Evolutionary conservation across 2,888 invertebrate species (phyloP).

Genomic region (Drosophila sordidula): DNA sequence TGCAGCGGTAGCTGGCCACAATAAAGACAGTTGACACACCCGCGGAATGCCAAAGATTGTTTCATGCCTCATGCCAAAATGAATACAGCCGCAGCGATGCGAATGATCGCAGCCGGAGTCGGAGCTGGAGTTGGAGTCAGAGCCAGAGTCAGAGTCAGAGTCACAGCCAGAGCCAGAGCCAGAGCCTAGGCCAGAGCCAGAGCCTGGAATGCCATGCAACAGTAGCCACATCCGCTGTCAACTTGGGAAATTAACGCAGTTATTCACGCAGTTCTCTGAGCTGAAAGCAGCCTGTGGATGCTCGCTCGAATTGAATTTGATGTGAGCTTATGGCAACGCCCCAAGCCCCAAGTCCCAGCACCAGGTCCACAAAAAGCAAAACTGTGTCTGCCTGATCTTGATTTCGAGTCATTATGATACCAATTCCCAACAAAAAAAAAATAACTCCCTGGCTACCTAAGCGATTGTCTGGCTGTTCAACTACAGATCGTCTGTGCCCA

Average conservation of each 20-base stretch:
- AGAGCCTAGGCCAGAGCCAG: neutral
- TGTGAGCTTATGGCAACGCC: conserved; percentile 45
- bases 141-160: neutral
- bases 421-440: conserved; percentile 44
- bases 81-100: conserved; percentile 21
- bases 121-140: neutral
- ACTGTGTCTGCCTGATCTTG: conserved; percentile 75
- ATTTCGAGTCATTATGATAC: conserved; percentile 76
- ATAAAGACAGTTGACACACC: conserved; percentile 64
- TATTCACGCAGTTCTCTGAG: conserved; percentile 65
- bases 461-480: conserved; percentile 12
- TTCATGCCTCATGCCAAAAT: conserved; percentile 47
- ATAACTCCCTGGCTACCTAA: conserved; percentile 28
- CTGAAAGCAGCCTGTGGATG: no score
- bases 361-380: conserved; percentile 58
- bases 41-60: conserved; percentile 58
- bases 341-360: neutral
- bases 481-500: conserved; percentile 15
- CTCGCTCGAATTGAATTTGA: conserved; percentile 6
- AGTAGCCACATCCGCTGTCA: conserved; percentile 81
- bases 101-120: conserved; percentile 30
- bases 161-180: neutral
- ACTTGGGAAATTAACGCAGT: conserved; percentile 77
- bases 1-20: conserved; percentile 40
- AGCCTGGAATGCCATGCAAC: conserved; percentile 55